Base-by-base conservation (phyloP, 2,113 vertebrate genomes). In the Anguilla rostrata region DNA sequence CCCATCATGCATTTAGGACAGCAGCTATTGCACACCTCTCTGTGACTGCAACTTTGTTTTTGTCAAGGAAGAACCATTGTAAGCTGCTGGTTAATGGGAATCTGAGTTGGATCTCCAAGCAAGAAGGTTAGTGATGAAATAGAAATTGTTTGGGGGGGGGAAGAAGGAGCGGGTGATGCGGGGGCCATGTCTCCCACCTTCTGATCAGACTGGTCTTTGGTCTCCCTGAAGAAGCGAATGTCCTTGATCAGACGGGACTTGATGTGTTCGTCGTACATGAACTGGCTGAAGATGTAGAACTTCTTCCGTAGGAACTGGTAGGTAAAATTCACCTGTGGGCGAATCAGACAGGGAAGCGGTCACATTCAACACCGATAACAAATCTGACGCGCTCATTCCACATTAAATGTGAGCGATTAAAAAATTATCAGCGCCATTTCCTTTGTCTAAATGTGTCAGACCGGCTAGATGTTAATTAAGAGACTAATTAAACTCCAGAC, bases 251-350 rank as follows among this genome's bases (percentile, higher is more conserved):
- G 95, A 86, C 98, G 96, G 89, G 98, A 99, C 92, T 99, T 99
- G 93, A 99, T 99, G 94, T 99, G 98, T 87, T 99, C 98, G 83
- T 99, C 98, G 79, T 99, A 99, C 98, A 99, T 99, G 89, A 99
- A 99, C 87, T 99, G 98, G 89, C 98, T 99, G 94, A 99, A 99
- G 92, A 99, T 99, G 92, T 99, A 99, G 90, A 99, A 99, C 89
- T 99, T 99, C 92, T 99, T 99, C 87, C 97, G 97, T 91, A 99
- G 94, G 93, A 99, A 99, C 85, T 99, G 98, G 92, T 99, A 99
- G 46, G 98, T 99, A 91, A 99, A 99, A 92, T 99, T 99, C 81
- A 99, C 98, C 98, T 99, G 90, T 41, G 41, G 75, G 29, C 14
- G 26, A 86, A 86, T 14, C 46, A 86, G 12, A 86, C 18, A 86